Evolutionary conservation across 2,797 vertebrate genomes (phyloP).

Genomic region (Gambusia yucatana): DNA sequence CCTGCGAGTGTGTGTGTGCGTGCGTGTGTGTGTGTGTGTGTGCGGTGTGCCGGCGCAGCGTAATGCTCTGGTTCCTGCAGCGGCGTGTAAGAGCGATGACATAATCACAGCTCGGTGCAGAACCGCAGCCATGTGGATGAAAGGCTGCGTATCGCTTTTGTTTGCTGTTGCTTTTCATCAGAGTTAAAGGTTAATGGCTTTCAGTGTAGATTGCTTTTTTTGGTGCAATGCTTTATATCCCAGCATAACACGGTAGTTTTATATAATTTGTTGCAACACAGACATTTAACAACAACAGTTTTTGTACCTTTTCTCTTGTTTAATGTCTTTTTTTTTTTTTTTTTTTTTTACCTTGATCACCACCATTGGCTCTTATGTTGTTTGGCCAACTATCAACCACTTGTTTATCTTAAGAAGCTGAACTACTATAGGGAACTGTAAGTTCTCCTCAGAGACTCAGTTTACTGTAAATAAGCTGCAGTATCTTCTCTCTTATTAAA

Average conservation of each 20-base stretch:
- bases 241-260: neutral
- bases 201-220: slow-evolving; percentile 9
- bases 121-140: slow-evolving; percentile 2
- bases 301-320: neutral
- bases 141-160: slow-evolving; percentile 11
- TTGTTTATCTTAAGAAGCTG: neutral
- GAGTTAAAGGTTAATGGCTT: slow-evolving; percentile 14
- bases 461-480: neutral
- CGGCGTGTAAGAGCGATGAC: neutral
- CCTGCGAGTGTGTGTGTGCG: neutral
- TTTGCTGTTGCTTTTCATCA: slow-evolving; percentile 15
- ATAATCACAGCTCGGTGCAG: neutral
- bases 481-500: neutral
- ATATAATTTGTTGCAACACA: neutral
- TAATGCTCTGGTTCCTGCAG: neutral
- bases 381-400: neutral
- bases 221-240: neutral
- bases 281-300: neutral
- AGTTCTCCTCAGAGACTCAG: neutral
- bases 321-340: too few relatives aligned
- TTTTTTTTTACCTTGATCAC: neutral
- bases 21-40: too few relatives aligned
- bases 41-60: neutral
- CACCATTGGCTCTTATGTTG: neutral
- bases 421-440: neutral